Percentiles rank a stretch among this genome's conserved stretches.
phyloP scores from a whole-genome alignment of 2,888 invertebrate genomes.

The Drosophila subsilvestris region DNA sequence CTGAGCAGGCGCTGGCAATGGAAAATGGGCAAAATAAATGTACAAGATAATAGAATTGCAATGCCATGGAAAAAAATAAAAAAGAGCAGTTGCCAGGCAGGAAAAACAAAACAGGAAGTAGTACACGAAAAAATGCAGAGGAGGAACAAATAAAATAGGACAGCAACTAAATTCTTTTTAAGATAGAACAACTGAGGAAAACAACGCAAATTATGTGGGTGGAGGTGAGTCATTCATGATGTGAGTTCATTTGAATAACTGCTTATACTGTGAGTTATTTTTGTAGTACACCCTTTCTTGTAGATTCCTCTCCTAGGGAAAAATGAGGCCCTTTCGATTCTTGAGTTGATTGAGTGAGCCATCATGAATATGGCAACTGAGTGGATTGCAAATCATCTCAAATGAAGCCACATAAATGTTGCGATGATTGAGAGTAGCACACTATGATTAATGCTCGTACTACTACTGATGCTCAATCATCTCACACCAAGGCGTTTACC shows the following conservation, averaged over 20 bases:
- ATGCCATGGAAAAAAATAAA: constrained; percentile 31
- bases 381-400: neutral
- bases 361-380: neutral
- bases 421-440: neutral
- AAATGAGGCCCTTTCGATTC: neutral
- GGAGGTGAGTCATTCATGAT: constrained; percentile 15
- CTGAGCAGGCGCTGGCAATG: constrained; percentile 33
- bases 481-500: no score
- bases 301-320: neutral
- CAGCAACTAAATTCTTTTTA: constrained; percentile 43
- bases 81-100: constrained; percentile 28
- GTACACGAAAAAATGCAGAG: constrained; percentile 19
- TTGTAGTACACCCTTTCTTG: no score
- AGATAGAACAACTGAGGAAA: constrained; percentile 27
- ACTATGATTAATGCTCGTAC: neutral
- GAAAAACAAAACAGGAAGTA: constrained; percentile 8
- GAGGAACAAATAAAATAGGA: constrained; percentile 7
- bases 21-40: constrained; percentile 35
- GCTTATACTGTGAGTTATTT: neutral
- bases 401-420: neutral
- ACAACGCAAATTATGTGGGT: constrained; percentile 27
- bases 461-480: neutral
- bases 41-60: constrained; percentile 43
- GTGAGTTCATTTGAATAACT: neutral
- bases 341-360: constrained; percentile 2